Evolutionary conservation across 2,888 invertebrate genomes (phyloP).

Genomic region (Leptura quadrifasciata): DNA sequence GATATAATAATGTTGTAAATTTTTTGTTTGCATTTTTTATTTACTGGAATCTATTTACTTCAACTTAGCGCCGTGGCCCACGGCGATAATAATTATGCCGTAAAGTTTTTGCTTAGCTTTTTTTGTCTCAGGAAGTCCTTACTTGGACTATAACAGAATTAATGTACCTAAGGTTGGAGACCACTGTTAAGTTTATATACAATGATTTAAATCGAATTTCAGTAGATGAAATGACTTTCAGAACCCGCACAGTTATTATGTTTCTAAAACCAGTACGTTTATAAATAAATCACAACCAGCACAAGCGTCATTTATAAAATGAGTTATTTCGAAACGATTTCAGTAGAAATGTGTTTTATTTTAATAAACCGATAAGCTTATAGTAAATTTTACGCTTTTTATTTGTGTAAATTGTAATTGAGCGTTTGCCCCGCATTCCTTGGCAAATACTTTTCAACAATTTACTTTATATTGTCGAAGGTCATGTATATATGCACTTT

Average conservation of each 20-base stretch:
- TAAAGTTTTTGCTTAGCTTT: no score
- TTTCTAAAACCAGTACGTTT: neutral
- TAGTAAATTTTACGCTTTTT: neutral
- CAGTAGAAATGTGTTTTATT: constrained; percentile 1
- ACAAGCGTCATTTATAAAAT: constrained; percentile 6
- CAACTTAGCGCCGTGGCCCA: no score
- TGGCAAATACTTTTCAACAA: constrained; percentile 2
- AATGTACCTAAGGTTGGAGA: no score
- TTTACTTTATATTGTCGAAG: constrained; percentile 11
- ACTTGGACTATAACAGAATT: no score
- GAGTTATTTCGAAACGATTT: neutral
- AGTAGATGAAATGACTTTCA: neutral
- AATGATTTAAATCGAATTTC: neutral
- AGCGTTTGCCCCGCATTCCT: constrained; percentile 5
- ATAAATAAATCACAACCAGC: neutral
- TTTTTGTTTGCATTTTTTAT: no score
- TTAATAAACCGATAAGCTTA: neutral
- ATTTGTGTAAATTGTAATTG: constrained; percentile 8
- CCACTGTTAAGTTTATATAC: no score
- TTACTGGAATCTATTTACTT: no score
- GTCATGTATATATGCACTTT: constrained; percentile 1
- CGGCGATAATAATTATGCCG: no score
- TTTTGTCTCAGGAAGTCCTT: no score
- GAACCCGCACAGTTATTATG: neutral
- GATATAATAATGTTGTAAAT: no score